Percentiles rank a stretch among this genome's conserved stretches.
Evolutionary conservation across 2,113 vertebrate species (phyloP).

Genomic region (Pithys albifrons): DNA sequence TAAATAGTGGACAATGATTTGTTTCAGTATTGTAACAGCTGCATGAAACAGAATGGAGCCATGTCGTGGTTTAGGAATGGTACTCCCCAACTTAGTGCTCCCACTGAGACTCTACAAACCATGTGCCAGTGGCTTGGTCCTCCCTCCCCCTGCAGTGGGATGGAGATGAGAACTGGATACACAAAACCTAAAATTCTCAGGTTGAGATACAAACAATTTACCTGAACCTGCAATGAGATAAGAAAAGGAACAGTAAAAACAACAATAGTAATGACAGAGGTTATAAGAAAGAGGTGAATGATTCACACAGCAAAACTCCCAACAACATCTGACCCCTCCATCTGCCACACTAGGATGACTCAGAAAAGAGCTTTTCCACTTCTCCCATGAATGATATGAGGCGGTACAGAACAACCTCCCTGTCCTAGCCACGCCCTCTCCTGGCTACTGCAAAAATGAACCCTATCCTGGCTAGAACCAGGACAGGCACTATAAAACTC

Average conservation of each 20-base stretch:
- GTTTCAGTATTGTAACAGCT: conserved; percentile 3
- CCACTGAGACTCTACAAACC: background rate
- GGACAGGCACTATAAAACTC: background rate
- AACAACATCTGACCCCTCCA: too few relatives aligned
- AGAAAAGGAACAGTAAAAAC: fast-evolving
- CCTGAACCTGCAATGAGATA: background rate
- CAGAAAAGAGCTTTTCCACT: fast-evolving
- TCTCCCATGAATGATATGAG: background rate
- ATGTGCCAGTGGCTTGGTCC: background rate
- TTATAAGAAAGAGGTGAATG: background rate
- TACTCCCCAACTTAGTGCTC: background rate
- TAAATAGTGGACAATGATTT: background rate
- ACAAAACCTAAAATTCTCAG: background rate
- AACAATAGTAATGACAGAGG: background rate
- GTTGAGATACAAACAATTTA: background rate
- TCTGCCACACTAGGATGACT: background rate
- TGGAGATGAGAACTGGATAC: background rate
- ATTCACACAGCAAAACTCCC: too few relatives aligned
- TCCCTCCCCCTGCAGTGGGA: background rate
- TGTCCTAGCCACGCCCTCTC: background rate
- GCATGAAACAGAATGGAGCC: background rate
- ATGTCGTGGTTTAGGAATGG: background rate
- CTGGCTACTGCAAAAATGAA: background rate
- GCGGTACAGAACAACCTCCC: background rate
- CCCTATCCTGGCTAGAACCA: fast-evolving